Conservation (phyloP, 2,797 vertebrate genomes). For the Chrysocyon brachyurus region DNA sequence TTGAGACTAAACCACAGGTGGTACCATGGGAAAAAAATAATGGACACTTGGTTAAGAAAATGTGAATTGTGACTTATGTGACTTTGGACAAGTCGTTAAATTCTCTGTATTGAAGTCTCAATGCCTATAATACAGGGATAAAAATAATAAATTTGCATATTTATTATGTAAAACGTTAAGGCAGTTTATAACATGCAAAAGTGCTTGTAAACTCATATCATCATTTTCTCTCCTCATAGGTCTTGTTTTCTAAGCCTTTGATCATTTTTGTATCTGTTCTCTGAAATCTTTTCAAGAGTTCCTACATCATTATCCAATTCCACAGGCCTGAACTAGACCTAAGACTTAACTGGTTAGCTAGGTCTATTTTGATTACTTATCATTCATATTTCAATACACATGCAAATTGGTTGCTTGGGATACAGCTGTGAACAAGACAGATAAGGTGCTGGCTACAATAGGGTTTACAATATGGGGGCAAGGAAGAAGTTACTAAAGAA, state of each 20-base stretch:
- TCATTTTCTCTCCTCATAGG: background rate
- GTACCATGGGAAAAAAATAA: background rate
- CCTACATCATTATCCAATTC: background rate
- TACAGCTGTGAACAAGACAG: conserved; percentile 15
- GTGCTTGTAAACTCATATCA: background rate
- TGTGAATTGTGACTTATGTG: conserved; percentile 1
- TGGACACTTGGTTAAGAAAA: background rate
- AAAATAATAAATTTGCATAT: background rate
- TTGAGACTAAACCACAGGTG: background rate
- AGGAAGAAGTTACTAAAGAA: conserved; percentile 27
- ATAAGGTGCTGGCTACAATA: background rate
- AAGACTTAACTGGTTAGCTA: background rate
- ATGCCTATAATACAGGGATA: background rate
- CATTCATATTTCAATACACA: conserved; percentile 28
- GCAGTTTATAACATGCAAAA: background rate
- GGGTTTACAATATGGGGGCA: background rate
- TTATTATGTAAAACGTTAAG: conserved; percentile 26
- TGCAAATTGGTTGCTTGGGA: background rate
- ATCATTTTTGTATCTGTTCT: background rate
- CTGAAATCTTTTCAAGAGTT: conserved; percentile 34
- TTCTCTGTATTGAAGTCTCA: background rate
- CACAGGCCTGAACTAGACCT: background rate
- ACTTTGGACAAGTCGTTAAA: conserved; percentile 34
- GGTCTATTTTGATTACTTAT: conserved; percentile 12
- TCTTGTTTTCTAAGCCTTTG: conserved; percentile 24